Evolutionary conservation across 2,888 invertebrate genomes (phyloP), one percentile per base, ranked within the genome.

Genomic region (Proisotoma minuta): DNA sequence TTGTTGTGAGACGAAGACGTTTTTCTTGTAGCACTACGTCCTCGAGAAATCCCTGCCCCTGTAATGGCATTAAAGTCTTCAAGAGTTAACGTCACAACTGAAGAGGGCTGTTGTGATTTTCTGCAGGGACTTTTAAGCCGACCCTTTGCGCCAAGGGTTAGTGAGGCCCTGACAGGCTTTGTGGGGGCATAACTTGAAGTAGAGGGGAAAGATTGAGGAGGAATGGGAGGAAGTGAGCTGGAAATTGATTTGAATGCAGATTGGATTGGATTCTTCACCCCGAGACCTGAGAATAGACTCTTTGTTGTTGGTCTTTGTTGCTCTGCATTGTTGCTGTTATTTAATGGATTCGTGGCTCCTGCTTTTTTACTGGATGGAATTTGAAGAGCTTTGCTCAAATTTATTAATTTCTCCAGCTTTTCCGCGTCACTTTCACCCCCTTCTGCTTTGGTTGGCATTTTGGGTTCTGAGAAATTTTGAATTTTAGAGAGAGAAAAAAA

Each of bases 61-160:
- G 61, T 59, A 23, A 59, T 18, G 2, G 59, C 59, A 20, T 62
- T 43, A n/a, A 43, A 43, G 15, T 50, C 26, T 24, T 39, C 59
- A n/a, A 26, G 34, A 3, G 47, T 23, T 3, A 23, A 23, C 10
- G 47, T 23, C 3, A 23, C 26, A 15, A 26, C 24, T 20, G 23
- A 49, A 10, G 49, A 8, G 20, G 4, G 49, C 51, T 27, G 20
- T 50, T 59, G 53, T 48, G 52, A 60, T 20, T 53, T 58, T 27
- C 69, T 48, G 1, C 64, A 64, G 8, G 69, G 69, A 15, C 65
- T 65, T 59, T 69, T 69, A 2, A 69, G 51, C 39, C 69, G 52
- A 12, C 28, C 10, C 8, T 51, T 52, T 2, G 65, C 56, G 18
- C 63, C 62, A 8, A 66, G 59, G 8, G 65, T 51, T 43, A 69